Conservation (phyloP, 2,888 invertebrate genomes). For the Dicranocentrus wangi region DNA sequence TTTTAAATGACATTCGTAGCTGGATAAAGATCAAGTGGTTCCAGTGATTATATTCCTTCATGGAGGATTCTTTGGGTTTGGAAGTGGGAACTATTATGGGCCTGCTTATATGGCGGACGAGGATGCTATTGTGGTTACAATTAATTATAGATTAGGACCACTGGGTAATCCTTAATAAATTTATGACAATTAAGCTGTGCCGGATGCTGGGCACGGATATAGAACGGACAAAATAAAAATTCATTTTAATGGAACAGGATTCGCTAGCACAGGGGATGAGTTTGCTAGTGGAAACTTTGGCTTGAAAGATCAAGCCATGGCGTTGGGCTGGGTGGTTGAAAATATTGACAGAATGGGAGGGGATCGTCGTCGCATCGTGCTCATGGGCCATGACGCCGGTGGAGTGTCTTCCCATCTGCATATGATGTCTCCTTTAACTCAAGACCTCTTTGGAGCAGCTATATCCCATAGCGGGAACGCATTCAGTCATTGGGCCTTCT, state of each 20-base stretch:
- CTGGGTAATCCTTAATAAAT: slow-evolving; percentile 53
- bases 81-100: slow-evolving; percentile 58
- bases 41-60: slow-evolving; percentile 58
- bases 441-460: slow-evolving; percentile 55
- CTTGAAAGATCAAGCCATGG: slow-evolving; percentile 58
- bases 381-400: slow-evolving; percentile 66
- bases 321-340: slow-evolving; percentile 60
- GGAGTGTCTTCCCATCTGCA: slow-evolving; percentile 64
- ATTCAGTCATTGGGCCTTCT: slow-evolving; percentile 68
- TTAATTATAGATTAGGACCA: slow-evolving; percentile 67
- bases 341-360: slow-evolving; percentile 67
- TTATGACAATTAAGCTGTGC: background rate
- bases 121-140: slow-evolving; percentile 63
- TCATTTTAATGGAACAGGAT: background rate
- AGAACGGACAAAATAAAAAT: too few relatives aligned
- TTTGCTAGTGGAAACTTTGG: slow-evolving; percentile 59
- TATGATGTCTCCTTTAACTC: slow-evolving; percentile 65
- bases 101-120: slow-evolving; percentile 53
- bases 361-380: slow-evolving; percentile 53
- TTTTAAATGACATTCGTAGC: slow-evolving; percentile 23
- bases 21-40: slow-evolving; percentile 52
- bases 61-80: slow-evolving; percentile 59
- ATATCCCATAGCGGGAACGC: slow-evolving; percentile 65
- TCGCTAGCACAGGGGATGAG: slow-evolving; percentile 48
- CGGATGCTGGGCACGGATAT: too few relatives aligned